Evolutionary conservation across 2,888 invertebrate species (phyloP), one percentile per base, ranked within the genome.

Genomic region (Odontocerum albicorne): DNA sequence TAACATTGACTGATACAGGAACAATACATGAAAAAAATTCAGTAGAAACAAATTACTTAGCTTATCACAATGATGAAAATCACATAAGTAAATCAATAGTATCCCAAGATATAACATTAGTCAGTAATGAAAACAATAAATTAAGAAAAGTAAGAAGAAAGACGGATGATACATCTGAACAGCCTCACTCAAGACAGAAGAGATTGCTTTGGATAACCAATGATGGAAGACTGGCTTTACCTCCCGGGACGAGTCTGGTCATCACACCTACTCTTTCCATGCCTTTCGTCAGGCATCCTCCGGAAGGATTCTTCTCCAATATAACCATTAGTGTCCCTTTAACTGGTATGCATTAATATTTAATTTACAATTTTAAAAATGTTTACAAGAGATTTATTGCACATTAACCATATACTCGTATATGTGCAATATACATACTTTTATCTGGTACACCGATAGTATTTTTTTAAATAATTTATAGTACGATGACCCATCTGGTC

Each of bases 141-240:
- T n/a, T 4, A 10, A 43, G 19, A 2, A 31, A 31, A 17, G 45
- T 10, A 6, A 20, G 22, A 33, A 32, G 33, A 33, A 45, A 32
- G 8, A 33, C 7, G 13, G 40, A 21, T 6, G 49, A 27, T 7
- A 20, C 35, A 13, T 33, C 40, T 62, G 73, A 77, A 60, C 67
- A 74, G 62, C 78, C 82, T 31, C 89, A 90, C 72, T 88, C 88
- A 33, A 77, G 92, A 58, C 88, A 88, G 69, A 92, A 92, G 69
- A 82, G 92, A 66, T 79, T 92, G 64, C 76, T 92, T 36, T 91
- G 91, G 92, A 83, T 92, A 61, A 92, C 92, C 7, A 87, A 89
- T 62, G 92, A 92, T 68, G 91, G 92, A 1, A 77, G 92, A 4
- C 72, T 92, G 65, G 92, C 92, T 0, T 68, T 92, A 62, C 92